Base-by-base conservation (phyloP, 2,888 invertebrate genomes). In the Pasiphila rectangulata region DNA sequence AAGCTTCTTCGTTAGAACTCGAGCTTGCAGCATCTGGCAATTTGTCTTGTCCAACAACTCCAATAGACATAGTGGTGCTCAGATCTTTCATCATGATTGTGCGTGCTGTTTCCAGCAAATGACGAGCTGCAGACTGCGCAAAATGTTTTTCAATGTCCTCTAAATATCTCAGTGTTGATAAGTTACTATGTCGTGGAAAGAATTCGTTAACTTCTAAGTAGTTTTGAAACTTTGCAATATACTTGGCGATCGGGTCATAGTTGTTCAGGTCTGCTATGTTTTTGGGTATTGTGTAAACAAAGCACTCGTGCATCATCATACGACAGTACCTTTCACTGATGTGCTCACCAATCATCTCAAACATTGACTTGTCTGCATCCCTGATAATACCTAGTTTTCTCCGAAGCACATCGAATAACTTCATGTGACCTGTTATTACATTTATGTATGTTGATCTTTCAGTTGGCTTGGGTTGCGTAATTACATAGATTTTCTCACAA, bases 11-110 rank as follows among this genome's bases (percentile, higher is more conserved):
- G 4, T 61, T 54, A 6, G 52, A 55, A 0, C 32, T 35, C 12
- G 54, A 39, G 20, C 47, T 57, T 4, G 49, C 21, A 2, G 47
- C 25, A 1, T 69, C 73, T 0, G 81, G 79, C 51, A 84, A 72
- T 36, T 72, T 86, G 42, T 89, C 88, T 1, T 90, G 86, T 0
- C 90, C 90, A 54, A 91, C 87, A 1, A 90, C 87, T 1, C 90
- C 90, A 52, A 91, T 86, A 5, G 89, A 79, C 69, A 92, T 90
- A 61, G 93, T 93, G 55, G 93, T 91, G 73, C 96, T 95, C 40
- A 97, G 89, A 76, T 96, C 95, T 67, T 94, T 94, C 41, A 92
- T 90, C 92, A 96, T 95, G 32, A 96, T 92, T 49, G 79, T 84
- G 23, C 93, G 87, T 0, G 96, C 95, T 37, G 86, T 89, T 44